A percentile compares a stretch with the other conserved stretches of the same genome.
Conservation (phyloP, 2,797 vertebrate genomes). For the Peromyscus attwateri region DNA sequence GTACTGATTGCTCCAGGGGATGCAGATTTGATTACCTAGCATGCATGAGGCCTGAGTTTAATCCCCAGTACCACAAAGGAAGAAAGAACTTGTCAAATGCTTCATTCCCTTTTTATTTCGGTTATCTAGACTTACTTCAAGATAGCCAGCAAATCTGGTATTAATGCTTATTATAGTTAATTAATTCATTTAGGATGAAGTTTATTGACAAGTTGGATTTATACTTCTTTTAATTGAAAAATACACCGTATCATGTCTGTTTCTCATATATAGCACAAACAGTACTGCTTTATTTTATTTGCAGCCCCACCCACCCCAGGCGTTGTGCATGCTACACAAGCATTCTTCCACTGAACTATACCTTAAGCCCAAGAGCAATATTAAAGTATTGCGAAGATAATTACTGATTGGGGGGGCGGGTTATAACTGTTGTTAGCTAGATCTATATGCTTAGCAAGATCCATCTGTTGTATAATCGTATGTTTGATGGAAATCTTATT, state of each 20-base stretch:
- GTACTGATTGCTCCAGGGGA: not conserved
- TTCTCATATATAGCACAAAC: not conserved
- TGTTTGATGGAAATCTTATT: slow-evolving; percentile 35
- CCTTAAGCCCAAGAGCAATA: not conserved
- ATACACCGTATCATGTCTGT: not conserved
- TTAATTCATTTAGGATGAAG: slow-evolving; percentile 54
- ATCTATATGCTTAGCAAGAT: slow-evolving; percentile 27
- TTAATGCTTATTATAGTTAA: slow-evolving; percentile 25
- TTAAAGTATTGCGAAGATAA: slow-evolving; percentile 35
- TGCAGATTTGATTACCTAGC: not conserved
- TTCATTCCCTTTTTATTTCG: not conserved
- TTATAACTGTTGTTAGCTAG: slow-evolving; percentile 6
- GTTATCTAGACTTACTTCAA: not conserved
- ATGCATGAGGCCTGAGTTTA: not conserved
- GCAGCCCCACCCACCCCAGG: not conserved
- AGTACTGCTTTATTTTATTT: not conserved
- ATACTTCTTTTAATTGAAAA: slow-evolving; percentile 47
- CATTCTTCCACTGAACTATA: not conserved
- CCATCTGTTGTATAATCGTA: not conserved
- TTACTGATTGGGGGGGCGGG: not conserved
- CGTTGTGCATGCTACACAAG: not conserved
- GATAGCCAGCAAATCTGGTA: not conserved
- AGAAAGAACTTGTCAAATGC: not conserved
- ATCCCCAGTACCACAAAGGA: not conserved
- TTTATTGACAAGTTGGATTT: slow-evolving; percentile 32